Conservation (phyloP, 1,140 invertebrate genomes). For the Lutraria rhynchaena region DNA sequence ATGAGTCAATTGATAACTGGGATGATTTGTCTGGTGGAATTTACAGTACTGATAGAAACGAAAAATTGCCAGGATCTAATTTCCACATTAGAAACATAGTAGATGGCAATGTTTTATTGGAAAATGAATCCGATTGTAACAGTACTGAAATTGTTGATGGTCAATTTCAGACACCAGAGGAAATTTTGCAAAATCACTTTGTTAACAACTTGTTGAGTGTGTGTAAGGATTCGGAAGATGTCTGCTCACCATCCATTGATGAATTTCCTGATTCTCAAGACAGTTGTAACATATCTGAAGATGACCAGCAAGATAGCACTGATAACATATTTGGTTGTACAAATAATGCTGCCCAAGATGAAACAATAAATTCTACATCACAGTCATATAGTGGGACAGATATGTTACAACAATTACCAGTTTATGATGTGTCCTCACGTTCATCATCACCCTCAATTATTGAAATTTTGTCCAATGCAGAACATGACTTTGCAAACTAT, state of each 20-base stretch:
- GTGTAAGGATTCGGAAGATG: constrained; percentile 13
- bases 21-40: constrained; percentile 32
- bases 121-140: too few relatives aligned
- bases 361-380: neutral
- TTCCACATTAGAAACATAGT: too few relatives aligned
- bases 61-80: constrained; percentile 3
- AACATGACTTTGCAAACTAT: constrained; percentile 11
- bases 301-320: neutral
- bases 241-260: neutral
- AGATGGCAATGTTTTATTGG: too few relatives aligned
- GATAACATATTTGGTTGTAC: too few relatives aligned
- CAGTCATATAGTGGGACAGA: neutral
- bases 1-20: constrained; percentile 41
- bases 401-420: neutral
- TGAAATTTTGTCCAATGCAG: constrained; percentile 27
- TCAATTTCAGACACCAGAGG: neutral
- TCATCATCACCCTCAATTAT: constrained; percentile 31
- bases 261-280: too few relatives aligned
- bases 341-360: too few relatives aligned
- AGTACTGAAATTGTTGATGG: neutral
- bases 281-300: neutral
- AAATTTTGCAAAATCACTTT: constrained; percentile 13
- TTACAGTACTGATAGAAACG: constrained; percentile 6
- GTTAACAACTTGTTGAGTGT: constrained; percentile 23
- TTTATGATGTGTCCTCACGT: constrained; percentile 29